Percentiles rank a stretch among this genome's conserved stretches.
Evolutionary conservation across 2,888 invertebrate species (phyloP).

Genomic region (Coenonympha glycerion): DNA sequence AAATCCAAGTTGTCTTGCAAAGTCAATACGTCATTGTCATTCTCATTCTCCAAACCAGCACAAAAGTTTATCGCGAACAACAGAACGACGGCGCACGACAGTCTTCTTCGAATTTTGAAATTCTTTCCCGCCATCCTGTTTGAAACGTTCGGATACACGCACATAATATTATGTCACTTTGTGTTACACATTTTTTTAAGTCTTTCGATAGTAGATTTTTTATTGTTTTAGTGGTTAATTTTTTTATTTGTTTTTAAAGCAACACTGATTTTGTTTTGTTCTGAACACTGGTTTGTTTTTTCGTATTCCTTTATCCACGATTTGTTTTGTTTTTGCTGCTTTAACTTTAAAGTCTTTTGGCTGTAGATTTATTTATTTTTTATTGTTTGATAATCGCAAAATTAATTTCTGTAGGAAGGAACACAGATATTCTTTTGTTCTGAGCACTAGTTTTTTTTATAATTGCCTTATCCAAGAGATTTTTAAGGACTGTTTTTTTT

Average conservation of each 20-base stretch:
- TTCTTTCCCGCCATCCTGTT: slow-evolving; percentile 48
- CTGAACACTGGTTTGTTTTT: not conserved
- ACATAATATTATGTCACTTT: slow-evolving; percentile 41
- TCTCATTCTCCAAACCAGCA: slow-evolving; percentile 53
- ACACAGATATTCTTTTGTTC: too few relatives aligned
- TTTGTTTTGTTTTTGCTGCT: not conserved
- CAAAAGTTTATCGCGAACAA: slow-evolving; percentile 37
- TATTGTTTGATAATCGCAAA: too few relatives aligned
- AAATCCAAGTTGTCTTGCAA: slow-evolving; percentile 62
- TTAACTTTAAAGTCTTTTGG: too few relatives aligned
- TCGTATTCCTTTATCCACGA: not conserved
- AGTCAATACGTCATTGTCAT: slow-evolving; percentile 67
- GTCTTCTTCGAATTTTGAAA: slow-evolving; percentile 39
- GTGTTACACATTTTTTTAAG: not conserved
- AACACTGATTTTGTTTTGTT: not conserved
- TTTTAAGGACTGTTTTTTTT: slow-evolving; percentile 16
- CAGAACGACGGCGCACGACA: slow-evolving; percentile 39
- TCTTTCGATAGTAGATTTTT: not conserved
- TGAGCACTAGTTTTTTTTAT: not conserved
- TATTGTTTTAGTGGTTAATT: not conserved
- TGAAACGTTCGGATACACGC: slow-evolving; percentile 35
- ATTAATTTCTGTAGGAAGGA: too few relatives aligned
- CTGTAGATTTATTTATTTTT: too few relatives aligned
- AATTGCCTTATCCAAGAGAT: not conserved
- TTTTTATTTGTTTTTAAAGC: not conserved